These are phyloP conservation scores for Germaria angustata DNA, from an alignment of 2,888 invertebrate genomes.

Conservation along the genomic window DNA sequence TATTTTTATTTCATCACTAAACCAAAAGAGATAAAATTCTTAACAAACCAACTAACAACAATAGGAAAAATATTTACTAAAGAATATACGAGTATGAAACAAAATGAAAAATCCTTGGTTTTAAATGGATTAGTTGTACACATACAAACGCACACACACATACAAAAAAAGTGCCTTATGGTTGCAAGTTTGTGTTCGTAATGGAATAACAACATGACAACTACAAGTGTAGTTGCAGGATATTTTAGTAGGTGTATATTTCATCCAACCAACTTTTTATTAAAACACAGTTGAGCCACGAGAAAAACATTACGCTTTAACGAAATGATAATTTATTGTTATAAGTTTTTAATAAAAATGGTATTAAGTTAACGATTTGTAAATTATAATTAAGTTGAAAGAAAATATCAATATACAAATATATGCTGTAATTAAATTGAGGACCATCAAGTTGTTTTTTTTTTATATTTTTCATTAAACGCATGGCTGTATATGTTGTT, in stretches of 20 bases:
- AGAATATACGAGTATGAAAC: conserved; percentile 7
- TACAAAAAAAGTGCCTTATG: conserved; percentile 24
- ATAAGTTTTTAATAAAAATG: background rate
- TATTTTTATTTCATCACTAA: conserved; percentile 38
- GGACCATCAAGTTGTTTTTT: too few relatives aligned
- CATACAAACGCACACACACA: too few relatives aligned
- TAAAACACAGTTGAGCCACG: conserved; percentile 16
- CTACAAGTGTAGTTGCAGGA: background rate
- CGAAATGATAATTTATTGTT: background rate
- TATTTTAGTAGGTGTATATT: background rate
- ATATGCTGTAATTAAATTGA: too few relatives aligned
- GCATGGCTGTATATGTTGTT: too few relatives aligned
- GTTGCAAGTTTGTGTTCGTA: background rate
- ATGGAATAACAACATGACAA: conserved; percentile 21
- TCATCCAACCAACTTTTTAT: conserved; percentile 27
- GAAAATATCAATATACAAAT: too few relatives aligned
- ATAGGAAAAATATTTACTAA: background rate
- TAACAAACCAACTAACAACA: conserved; percentile 21
- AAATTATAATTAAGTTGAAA: too few relatives aligned
- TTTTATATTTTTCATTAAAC: too few relatives aligned
- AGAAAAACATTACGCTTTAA: conserved; percentile 13
- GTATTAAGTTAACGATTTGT: background rate
- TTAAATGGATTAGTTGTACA: conserved; percentile 55
- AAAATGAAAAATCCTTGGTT: conserved; percentile 27
- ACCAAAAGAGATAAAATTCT: conserved; percentile 46